A percentile compares a stretch with the other conserved stretches of the same genome.
Conservation (phyloP, 2,888 invertebrate species). For the Tenthredo notha region DNA sequence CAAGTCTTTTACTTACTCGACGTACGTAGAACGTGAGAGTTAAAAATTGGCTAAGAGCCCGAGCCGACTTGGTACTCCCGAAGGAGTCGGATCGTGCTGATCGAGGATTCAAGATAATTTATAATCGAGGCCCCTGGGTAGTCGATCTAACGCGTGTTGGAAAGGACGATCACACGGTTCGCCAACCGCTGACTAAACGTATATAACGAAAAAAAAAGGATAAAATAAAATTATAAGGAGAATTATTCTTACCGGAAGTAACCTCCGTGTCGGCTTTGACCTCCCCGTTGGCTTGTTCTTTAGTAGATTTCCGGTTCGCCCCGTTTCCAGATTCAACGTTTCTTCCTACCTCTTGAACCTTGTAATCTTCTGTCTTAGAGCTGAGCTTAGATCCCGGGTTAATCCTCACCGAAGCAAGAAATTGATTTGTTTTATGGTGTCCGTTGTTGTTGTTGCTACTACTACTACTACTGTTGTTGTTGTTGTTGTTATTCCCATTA, state of each 20-base stretch:
- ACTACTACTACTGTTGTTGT: conserved; percentile 58
- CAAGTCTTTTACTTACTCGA: conserved; percentile 44
- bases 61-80: conserved; percentile 25
- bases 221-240: not conserved
- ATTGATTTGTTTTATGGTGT: conserved; percentile 61
- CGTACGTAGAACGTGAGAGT: conserved; percentile 28
- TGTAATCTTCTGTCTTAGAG: conserved; percentile 67
- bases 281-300: conserved; percentile 64
- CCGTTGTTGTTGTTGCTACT: conserved; percentile 67
- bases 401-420: conserved; percentile 58
- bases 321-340: conserved; percentile 60
- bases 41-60: conserved; percentile 45
- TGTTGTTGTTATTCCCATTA: conserved; percentile 67
- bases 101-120: conserved; percentile 36
- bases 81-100: conserved; percentile 36
- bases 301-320: conserved; percentile 57
- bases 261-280: conserved; percentile 69
- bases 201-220: not conserved
- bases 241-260: conserved; percentile 67
- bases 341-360: conserved; percentile 62
- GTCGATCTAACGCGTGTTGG: not conserved
- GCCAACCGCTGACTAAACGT: not conserved
- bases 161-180: not conserved
- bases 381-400: conserved; percentile 61
- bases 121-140: conserved; percentile 8